Conservation (phyloP, 1,140 invertebrate species). For the Tetramorium parvispinum region DNA sequence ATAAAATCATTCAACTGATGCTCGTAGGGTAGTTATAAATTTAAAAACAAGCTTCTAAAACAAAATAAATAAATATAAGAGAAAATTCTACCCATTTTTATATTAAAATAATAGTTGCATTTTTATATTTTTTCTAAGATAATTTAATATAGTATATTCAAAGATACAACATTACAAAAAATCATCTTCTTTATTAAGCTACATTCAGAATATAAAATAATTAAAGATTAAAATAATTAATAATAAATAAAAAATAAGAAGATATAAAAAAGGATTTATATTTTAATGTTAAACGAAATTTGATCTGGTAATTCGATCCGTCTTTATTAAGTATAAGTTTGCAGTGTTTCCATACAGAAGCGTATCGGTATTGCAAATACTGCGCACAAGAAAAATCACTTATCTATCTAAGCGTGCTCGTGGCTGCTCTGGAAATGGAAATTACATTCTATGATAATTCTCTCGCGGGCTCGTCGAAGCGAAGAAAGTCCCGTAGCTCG, state of each 20-base stretch:
- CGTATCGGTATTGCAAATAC: not conserved
- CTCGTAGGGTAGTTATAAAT: not conserved
- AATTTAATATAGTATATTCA: not conserved
- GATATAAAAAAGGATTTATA: not conserved
- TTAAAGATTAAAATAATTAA: not conserved
- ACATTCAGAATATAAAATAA: not conserved
- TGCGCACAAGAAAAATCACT: not conserved
- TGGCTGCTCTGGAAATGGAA: constrained; percentile 44
- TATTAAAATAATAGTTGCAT: not conserved
- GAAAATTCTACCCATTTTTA: not conserved
- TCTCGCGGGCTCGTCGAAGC: constrained; percentile 51
- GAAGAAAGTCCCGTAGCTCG: constrained; percentile 67
- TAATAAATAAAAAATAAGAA: not conserved
- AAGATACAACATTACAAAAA: not conserved
- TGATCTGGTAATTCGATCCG: not conserved
- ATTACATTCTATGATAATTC: constrained; percentile 55
- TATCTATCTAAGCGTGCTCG: not conserved
- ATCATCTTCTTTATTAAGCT: not conserved
- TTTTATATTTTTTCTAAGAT: not conserved
- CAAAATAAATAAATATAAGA: not conserved
- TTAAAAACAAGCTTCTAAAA: not conserved
- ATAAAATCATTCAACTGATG: not conserved
- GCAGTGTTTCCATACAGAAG: not conserved
- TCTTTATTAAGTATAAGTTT: not conserved
- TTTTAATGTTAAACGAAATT: not conserved